Conservation (phyloP, 2,113 vertebrate genomes). For the Corythaixoides concolor region DNA sequence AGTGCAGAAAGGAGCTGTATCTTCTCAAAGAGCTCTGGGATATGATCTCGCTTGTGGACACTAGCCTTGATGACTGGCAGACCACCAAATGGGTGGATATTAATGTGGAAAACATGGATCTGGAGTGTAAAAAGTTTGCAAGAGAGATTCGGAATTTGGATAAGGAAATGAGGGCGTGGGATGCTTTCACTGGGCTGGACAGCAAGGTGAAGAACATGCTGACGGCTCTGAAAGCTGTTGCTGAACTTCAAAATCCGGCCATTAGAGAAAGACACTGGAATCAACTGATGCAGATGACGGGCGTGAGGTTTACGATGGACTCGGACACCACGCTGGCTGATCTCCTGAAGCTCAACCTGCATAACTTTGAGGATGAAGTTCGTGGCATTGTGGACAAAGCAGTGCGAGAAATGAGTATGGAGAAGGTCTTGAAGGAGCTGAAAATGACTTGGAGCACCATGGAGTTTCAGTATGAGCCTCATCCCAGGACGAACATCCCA, state of each 20-base stretch:
- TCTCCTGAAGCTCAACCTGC: constrained; percentile 88
- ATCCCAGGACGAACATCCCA: constrained; percentile 77
- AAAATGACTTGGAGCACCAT: constrained; percentile 82
- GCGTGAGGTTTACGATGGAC: constrained; percentile 85
- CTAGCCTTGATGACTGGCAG: constrained; percentile 84
- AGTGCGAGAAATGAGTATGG: constrained; percentile 86
- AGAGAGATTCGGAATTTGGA: constrained; percentile 84
- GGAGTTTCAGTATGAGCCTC: constrained; percentile 88
- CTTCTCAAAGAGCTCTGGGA: constrained; percentile 91
- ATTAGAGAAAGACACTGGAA: constrained; percentile 90
- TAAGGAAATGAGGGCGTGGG: constrained; percentile 89
- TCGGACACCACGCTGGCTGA: constrained; percentile 83
- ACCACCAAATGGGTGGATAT: constrained; percentile 86
- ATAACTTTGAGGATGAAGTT: constrained; percentile 91
- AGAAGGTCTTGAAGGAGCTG: constrained; percentile 82
- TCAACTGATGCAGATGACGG: constrained; percentile 87
- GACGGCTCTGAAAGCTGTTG: constrained; percentile 84
- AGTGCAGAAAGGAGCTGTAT: constrained; percentile 84
- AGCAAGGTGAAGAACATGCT: constrained; percentile 85
- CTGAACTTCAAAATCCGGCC: constrained; percentile 90
- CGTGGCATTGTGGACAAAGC: constrained; percentile 89
- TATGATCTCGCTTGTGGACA: constrained; percentile 79
- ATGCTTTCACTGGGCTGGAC: constrained; percentile 87
- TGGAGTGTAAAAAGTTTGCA: constrained; percentile 87
- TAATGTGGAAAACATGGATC: constrained; percentile 89